A percentile compares a stretch with the other conserved stretches of the same genome.
Conservation (phyloP, 1,140 invertebrate species). For the Drepana arcuata region DNA sequence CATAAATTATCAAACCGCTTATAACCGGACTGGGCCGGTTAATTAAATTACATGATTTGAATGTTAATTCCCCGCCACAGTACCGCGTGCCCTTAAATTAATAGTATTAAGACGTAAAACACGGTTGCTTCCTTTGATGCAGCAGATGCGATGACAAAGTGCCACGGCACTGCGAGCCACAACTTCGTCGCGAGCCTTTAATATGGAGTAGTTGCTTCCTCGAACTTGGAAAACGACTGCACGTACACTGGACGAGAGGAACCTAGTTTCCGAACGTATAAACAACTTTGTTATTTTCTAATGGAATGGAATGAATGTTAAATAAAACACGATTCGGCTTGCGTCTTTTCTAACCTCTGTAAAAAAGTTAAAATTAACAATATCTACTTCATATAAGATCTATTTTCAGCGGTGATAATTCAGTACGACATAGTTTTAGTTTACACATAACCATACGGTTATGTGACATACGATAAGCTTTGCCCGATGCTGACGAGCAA, state of each 20-base stretch:
- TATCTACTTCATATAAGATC: too few relatives aligned
- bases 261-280: constrained; percentile 32
- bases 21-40: constrained; percentile 11
- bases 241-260: constrained; percentile 20
- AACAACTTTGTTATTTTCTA: constrained; percentile 32
- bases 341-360: too few relatives aligned
- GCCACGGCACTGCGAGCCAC: constrained; percentile 16
- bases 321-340: too few relatives aligned
- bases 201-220: constrained; percentile 34
- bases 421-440: too few relatives aligned
- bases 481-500: too few relatives aligned
- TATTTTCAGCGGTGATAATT: too few relatives aligned
- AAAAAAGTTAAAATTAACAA: too few relatives aligned
- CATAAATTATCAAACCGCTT: constrained; percentile 21
- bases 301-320: constrained; percentile 27
- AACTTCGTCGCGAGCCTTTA: constrained; percentile 32
- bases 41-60: constrained; percentile 24
- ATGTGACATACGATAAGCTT: too few relatives aligned
- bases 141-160: constrained; percentile 32
- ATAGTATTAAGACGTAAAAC: constrained; percentile 18
- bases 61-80: constrained; percentile 15
- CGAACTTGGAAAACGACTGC: constrained; percentile 28
- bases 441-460: too few relatives aligned
- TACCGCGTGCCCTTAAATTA: neutral
- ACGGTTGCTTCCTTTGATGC: constrained; percentile 18